Evolutionary conservation across 2,113 vertebrate genomes (phyloP).

Genomic region (Cettia cetti): DNA sequence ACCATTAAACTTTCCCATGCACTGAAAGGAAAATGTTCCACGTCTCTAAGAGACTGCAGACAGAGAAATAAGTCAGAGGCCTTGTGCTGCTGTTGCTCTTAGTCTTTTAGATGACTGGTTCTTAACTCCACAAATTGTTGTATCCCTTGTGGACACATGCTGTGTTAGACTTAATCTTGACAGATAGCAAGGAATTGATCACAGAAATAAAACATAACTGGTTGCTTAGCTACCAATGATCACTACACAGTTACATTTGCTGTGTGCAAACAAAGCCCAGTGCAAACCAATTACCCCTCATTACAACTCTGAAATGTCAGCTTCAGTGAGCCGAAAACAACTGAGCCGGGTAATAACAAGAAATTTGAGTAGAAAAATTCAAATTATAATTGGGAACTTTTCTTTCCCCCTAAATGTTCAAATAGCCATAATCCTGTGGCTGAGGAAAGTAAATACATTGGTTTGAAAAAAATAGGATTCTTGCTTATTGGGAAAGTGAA

Average conservation of each 20-base stretch:
- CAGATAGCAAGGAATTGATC: slow-evolving; percentile 48
- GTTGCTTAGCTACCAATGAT: slow-evolving; percentile 59
- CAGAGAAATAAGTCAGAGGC: neutral
- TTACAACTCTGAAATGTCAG: neutral
- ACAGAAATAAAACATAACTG: slow-evolving; percentile 42
- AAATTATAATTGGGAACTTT: neutral
- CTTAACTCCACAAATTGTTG: neutral
- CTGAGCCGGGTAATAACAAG: neutral
- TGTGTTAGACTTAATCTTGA: slow-evolving; percentile 15
- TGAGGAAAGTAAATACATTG: neutral
- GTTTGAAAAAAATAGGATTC: neutral
- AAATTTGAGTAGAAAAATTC: neutral
- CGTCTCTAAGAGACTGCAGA: neutral
- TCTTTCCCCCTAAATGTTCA: neutral
- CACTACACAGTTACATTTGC: neutral
- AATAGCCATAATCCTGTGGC: neutral
- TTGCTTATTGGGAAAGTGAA: neutral
- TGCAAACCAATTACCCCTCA: slow-evolving; percentile 42
- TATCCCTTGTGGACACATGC: neutral
- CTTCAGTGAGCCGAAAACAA: slow-evolving; percentile 17
- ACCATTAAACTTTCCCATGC: neutral
- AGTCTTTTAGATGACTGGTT: neutral
- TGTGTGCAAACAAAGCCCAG: slow-evolving; percentile 45
- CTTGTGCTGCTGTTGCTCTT: neutral
- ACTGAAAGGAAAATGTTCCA: neutral